Evolutionary conservation across 2,113 vertebrate species (phyloP).

Genomic region (Eublepharis macularius): DNA sequence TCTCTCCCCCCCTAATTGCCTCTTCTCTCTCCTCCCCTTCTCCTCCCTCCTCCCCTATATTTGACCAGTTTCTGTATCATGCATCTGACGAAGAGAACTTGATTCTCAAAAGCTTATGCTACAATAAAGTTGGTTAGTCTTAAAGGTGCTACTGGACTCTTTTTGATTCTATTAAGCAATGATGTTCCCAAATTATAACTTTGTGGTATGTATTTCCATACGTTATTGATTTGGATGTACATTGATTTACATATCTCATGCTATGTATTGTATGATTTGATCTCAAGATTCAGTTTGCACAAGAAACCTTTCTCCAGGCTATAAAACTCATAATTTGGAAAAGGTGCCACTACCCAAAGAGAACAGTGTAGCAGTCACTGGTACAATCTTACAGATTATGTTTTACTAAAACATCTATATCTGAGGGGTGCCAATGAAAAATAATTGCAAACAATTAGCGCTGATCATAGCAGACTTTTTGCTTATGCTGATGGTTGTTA

Average conservation of each 20-base stretch:
- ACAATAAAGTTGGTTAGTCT: too few relatives aligned
- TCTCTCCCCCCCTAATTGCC: too few relatives aligned
- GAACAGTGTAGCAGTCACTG: background rate
- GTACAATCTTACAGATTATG: background rate
- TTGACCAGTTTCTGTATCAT: too few relatives aligned
- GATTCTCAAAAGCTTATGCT: too few relatives aligned
- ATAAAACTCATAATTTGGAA: background rate
- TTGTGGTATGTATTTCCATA: too few relatives aligned
- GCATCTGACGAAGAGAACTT: too few relatives aligned
- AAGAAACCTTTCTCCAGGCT: background rate
- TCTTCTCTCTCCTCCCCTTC: too few relatives aligned
- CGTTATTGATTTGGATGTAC: too few relatives aligned
- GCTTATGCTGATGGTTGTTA: background rate
- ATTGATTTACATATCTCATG: background rate
- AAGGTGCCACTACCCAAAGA: background rate
- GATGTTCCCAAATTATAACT: too few relatives aligned
- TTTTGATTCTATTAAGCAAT: too few relatives aligned
- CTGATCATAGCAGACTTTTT: background rate
- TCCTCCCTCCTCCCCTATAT: too few relatives aligned
- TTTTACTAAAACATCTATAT: background rate
- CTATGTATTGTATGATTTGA: background rate
- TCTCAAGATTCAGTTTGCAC: background rate
- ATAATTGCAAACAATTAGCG: background rate
- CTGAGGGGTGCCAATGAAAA: background rate
- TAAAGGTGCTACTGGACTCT: too few relatives aligned